phyloP scores from a whole-genome alignment of 2,113 vertebrate species.

The Lophotis ruficrista region DNA sequence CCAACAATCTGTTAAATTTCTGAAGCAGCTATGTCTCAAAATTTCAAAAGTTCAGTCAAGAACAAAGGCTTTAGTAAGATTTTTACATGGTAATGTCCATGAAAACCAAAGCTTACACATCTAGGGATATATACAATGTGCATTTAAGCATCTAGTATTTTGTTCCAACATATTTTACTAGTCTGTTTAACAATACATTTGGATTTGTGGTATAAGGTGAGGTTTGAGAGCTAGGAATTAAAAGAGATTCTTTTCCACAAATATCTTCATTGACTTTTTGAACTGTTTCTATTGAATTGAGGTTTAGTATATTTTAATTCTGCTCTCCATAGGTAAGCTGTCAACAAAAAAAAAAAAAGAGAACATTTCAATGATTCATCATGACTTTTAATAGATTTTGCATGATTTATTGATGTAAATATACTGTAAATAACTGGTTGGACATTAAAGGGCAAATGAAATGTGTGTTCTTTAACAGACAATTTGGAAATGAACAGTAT shows the following conservation, averaged over 20 bases:
- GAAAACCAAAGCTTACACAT: not conserved
- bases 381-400: slow-evolving; percentile 29
- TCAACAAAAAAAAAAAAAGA: not conserved
- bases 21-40: not conserved
- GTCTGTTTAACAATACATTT: not conserved
- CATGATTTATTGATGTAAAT: slow-evolving; percentile 81
- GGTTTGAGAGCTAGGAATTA: not conserved
- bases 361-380: not conserved
- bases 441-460: slow-evolving; percentile 72
- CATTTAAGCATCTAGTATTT: not conserved
- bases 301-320: not conserved
- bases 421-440: slow-evolving; percentile 68
- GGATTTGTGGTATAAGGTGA: not conserved
- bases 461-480: slow-evolving; percentile 57
- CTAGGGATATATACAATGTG: not conserved
- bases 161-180: not conserved
- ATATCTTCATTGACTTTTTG: not conserved
- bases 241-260: not conserved
- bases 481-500: slow-evolving; percentile 64
- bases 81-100: not conserved
- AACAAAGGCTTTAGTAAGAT: not conserved
- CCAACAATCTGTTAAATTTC: not conserved
- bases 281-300: not conserved
- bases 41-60: not conserved
- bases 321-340: not conserved